phyloP scores from a whole-genome alignment of 2,888 invertebrate genomes.

The Eupeodes luniger region DNA sequence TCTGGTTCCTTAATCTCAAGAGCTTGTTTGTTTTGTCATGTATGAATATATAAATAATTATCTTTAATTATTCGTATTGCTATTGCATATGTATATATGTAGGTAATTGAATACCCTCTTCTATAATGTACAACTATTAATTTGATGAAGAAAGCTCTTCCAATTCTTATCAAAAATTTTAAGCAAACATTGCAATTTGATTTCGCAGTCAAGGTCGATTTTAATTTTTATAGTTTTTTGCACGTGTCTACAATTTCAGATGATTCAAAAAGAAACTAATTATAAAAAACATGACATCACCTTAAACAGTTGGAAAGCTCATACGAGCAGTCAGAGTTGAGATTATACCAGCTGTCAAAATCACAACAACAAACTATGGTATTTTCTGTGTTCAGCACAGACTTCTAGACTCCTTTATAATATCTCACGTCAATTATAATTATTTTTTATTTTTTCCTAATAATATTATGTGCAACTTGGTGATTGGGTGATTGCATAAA shows the following conservation, averaged over 20 bases:
- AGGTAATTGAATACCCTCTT: too few species aligned
- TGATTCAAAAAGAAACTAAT: not conserved
- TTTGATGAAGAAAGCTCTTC: not conserved
- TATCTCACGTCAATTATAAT: not conserved
- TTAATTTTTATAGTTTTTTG: not conserved
- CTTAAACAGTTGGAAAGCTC: not conserved
- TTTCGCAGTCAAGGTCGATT: not conserved
- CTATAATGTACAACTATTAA: too few species aligned
- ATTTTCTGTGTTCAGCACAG: conserved; percentile 1
- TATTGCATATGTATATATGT: too few species aligned
- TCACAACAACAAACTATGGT: not conserved
- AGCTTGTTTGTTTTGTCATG: too few species aligned
- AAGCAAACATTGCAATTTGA: conserved; percentile 4
- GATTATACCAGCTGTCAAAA: not conserved
- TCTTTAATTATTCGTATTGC: too few species aligned
- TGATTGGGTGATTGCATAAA: conserved; percentile 25
- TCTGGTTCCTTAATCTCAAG: too few species aligned
- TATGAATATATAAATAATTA: too few species aligned
- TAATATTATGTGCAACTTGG: not conserved
- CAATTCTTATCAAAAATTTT: not conserved
- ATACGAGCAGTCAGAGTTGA: not conserved
- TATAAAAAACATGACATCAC: conserved; percentile 1
- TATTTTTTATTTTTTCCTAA: not conserved
- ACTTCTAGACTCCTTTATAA: conserved; percentile 28
- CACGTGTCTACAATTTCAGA: not conserved